Percentiles rank a stretch among this genome's conserved stretches.
Evolutionary conservation across 2,113 vertebrate genomes (phyloP).

Genomic region (Engraulis encrasicolus): DNA sequence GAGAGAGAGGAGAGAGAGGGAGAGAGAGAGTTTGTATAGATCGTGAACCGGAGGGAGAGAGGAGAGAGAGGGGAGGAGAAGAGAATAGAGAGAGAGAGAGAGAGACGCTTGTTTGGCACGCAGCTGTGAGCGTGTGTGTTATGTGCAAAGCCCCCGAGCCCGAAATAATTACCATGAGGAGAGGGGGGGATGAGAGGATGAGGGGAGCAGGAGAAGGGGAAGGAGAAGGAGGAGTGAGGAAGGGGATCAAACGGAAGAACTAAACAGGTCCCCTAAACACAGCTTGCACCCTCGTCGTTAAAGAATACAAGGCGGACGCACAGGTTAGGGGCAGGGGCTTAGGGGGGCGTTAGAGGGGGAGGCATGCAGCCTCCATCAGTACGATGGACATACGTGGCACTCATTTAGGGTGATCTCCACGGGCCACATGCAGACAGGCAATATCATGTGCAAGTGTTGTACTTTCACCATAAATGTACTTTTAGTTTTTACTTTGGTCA

Average conservation of each 20-base stretch:
- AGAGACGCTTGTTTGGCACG: not conserved
- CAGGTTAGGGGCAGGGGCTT: not conserved
- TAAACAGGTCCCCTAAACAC: constrained; percentile 36
- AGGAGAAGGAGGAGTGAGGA: not conserved
- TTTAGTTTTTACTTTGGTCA: too few relatives aligned
- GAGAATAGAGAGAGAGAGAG: too few relatives aligned
- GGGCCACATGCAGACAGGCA: constrained; percentile 30
- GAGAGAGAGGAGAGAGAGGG: too few relatives aligned
- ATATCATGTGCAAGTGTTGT: too few relatives aligned
- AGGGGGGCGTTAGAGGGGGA: not conserved
- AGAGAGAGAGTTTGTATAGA: too few relatives aligned
- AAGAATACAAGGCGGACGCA: constrained; percentile 24
- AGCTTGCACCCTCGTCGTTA: constrained; percentile 46
- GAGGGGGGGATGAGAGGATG: not conserved
- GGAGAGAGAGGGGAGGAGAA: too few relatives aligned
- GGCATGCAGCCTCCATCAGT: not conserved
- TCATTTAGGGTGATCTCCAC: constrained; percentile 18
- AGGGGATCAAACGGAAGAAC: constrained; percentile 50
- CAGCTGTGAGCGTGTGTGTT: not conserved
- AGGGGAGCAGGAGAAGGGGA: not conserved
- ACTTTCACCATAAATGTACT: too few relatives aligned
- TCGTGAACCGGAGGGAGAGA: too few relatives aligned
- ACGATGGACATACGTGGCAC: constrained; percentile 46
- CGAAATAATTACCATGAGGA: constrained; percentile 10
- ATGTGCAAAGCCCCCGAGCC: not conserved